Conservation (phyloP, 2,797 vertebrate species). For the Acrocephalus scirpaceus region DNA sequence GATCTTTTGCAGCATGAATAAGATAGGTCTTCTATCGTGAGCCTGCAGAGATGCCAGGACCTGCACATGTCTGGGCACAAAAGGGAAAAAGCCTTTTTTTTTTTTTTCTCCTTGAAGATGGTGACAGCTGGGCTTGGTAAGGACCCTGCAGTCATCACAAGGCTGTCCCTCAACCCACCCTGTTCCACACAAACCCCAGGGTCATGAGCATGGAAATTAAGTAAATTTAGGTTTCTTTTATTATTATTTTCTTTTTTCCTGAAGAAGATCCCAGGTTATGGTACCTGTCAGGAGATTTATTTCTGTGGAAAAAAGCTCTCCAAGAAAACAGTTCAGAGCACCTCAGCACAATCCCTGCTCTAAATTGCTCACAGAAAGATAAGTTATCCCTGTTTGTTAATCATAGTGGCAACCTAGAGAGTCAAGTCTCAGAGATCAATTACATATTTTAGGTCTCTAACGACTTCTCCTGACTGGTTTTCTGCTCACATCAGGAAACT, state of each 20-base stretch:
- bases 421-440: neutral
- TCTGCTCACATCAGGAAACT: neutral
- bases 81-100: neutral
- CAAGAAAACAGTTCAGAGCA: neutral
- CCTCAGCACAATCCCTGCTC: neutral
- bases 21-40: conserved; percentile 27
- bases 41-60: conserved; percentile 38
- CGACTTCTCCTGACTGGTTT: neutral
- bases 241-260: neutral
- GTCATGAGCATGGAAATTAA: neutral
- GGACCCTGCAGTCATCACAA: neutral
- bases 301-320: neutral
- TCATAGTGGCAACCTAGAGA: neutral
- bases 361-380: neutral
- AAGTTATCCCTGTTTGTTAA: neutral
- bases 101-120: conserved; percentile 34
- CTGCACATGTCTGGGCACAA: conserved; percentile 36
- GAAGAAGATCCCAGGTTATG: neutral
- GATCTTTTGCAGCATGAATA: conserved; percentile 49
- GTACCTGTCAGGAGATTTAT: neutral
- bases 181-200: neutral
- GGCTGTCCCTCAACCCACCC: neutral
- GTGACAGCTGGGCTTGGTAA: conserved; percentile 17
- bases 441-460: neutral
- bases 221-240: neutral